These are phyloP conservation scores for Schmidtea mediterranea DNA, from an alignment of 1,140 invertebrate genomes.

Conservation along the genomic window DNA sequence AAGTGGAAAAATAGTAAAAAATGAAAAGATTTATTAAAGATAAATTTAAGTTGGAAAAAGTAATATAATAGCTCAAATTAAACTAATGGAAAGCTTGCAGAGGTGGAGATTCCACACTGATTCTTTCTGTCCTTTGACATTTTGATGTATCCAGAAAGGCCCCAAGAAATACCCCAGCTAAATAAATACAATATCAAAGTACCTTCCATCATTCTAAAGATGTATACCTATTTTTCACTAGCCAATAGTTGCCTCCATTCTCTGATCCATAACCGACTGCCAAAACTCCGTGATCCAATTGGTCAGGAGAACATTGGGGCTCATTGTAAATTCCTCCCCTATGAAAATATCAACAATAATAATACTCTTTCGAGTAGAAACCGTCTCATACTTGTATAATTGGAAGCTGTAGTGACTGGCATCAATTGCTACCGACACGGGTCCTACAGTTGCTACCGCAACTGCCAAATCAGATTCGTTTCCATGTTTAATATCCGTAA, in stretches of 20 bases:
- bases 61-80: too few species aligned
- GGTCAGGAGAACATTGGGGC: slow-evolving; percentile 11
- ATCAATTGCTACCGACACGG: slow-evolving; percentile 52
- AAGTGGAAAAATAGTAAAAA: too few species aligned
- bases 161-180: slow-evolving; percentile 25
- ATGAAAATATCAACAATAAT: background rate
- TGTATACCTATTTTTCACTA: slow-evolving; percentile 32
- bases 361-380: too few species aligned
- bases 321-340: slow-evolving; percentile 12
- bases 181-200: too few species aligned
- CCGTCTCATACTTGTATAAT: slow-evolving; percentile 35
- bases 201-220: too few species aligned
- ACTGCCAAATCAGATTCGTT: slow-evolving; percentile 25
- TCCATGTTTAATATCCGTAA: slow-evolving; percentile 35
- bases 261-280: slow-evolving; percentile 15
- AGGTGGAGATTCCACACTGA: slow-evolving; percentile 16
- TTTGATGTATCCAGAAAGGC: slow-evolving; percentile 31
- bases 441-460: slow-evolving; percentile 48
- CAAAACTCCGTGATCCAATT: slow-evolving; percentile 14
- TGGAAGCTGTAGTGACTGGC: slow-evolving; percentile 42
- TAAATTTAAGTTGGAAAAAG: too few species aligned
- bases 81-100: too few species aligned
- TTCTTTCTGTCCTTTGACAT: slow-evolving; percentile 29
- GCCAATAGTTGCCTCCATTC: slow-evolving; percentile 19
- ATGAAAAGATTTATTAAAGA: too few species aligned